phyloP scores from a whole-genome alignment of 2,797 vertebrate genomes.

The Mormyrops attenuatus region DNA sequence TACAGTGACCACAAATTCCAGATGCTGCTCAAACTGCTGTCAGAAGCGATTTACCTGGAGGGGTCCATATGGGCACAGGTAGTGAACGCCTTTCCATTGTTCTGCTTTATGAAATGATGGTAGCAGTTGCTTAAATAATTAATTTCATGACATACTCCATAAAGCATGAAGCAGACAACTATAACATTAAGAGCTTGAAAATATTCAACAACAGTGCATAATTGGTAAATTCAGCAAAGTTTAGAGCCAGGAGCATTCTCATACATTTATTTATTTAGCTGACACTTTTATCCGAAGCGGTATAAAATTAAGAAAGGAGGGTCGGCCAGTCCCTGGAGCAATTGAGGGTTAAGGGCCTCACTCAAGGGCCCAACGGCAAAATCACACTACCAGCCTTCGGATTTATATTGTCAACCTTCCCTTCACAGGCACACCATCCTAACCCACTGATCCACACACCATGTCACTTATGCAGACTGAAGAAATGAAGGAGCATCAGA shows the following conservation, averaged over 20 bases:
- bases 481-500: background rate
- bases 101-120: background rate
- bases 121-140: background rate
- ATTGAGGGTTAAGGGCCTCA: background rate
- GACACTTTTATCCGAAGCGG: background rate
- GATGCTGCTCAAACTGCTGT: conserved; percentile 52
- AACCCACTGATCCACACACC: background rate
- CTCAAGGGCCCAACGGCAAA: background rate
- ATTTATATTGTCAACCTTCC: background rate
- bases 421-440: background rate
- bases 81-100: conserved; percentile 13
- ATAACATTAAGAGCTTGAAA: background rate
- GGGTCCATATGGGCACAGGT: conserved; percentile 63
- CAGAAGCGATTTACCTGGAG: conserved; percentile 54
- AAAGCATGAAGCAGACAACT: background rate
- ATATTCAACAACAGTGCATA: background rate
- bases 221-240: background rate
- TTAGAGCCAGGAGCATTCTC: background rate
- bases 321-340: background rate
- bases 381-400: background rate
- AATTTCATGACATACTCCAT: background rate
- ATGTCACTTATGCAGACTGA: background rate
- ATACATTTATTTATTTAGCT: background rate
- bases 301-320: background rate
- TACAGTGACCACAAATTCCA: conserved; percentile 56